Evolutionary conservation across 2,797 vertebrate genomes (phyloP).

Genomic region (Triplophysa bombifrons): DNA sequence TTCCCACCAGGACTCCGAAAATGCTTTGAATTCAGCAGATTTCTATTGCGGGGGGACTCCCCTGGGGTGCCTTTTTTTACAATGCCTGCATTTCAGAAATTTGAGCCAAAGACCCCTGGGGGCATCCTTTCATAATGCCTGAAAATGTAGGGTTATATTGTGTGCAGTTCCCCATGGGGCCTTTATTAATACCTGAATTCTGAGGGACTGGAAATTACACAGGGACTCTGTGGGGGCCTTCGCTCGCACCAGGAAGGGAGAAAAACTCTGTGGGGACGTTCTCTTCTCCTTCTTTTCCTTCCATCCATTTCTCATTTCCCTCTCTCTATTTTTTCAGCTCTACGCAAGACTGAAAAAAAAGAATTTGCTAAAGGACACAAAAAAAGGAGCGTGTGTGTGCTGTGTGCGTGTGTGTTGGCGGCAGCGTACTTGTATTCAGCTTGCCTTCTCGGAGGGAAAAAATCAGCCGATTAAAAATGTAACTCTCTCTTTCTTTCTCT

Average conservation of each 20-base stretch:
- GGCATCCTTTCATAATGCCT: slow-evolving; percentile 91
- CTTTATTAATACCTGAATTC: slow-evolving; percentile 94
- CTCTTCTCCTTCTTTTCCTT: slow-evolving; percentile 71
- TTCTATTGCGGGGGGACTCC: slow-evolving; percentile 86
- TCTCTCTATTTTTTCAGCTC: slow-evolving; percentile 76
- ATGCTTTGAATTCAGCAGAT: slow-evolving; percentile 93
- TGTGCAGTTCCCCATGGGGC: slow-evolving; percentile 87
- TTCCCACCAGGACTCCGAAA: slow-evolving; percentile 86
- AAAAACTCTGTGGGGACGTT: slow-evolving; percentile 92
- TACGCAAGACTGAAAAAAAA: slow-evolving; percentile 98
- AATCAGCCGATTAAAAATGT: slow-evolving; percentile 89
- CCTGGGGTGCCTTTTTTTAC: slow-evolving; percentile 82
- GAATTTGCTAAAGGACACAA: slow-evolving; percentile 99
- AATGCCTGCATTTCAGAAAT: slow-evolving; percentile 89
- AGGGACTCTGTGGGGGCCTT: slow-evolving; percentile 83
- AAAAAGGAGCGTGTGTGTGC: slow-evolving; percentile 61
- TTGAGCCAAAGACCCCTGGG: slow-evolving; percentile 88
- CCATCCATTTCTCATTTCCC: slow-evolving; percentile 47
- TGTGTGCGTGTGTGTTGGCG: slow-evolving; percentile 88
- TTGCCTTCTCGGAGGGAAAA: slow-evolving; percentile 89
- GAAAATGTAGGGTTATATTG: slow-evolving; percentile 93
- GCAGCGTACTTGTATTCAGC: slow-evolving; percentile 90
- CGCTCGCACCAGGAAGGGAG: slow-evolving; percentile 84
- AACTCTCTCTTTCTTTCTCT: slow-evolving; percentile 66
- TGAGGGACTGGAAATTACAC: slow-evolving; percentile 90